Evolutionary conservation across 2,113 vertebrate genomes (phyloP).

Genomic region (Phoxinus phoxinus): DNA sequence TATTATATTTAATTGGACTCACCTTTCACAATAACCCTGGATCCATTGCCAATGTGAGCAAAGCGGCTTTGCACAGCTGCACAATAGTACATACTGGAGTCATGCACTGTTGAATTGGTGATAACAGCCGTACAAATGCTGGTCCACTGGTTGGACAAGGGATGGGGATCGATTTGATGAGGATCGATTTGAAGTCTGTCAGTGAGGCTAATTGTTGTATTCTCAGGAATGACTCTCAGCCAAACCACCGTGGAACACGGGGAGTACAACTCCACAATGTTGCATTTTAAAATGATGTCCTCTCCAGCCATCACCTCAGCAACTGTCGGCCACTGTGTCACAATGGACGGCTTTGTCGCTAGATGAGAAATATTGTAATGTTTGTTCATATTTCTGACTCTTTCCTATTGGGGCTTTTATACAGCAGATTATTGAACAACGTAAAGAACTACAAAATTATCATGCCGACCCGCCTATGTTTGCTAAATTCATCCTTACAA

Average conservation of each 20-base stretch:
- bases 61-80: constrained; percentile 15
- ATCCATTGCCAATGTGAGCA: constrained; percentile 44
- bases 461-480: background rate
- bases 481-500: background rate
- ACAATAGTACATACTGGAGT: constrained; percentile 43
- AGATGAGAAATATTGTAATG: background rate
- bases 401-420: background rate
- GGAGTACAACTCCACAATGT: constrained; percentile 36
- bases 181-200: constrained; percentile 6
- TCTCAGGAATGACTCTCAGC: constrained; percentile 18
- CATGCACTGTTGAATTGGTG: constrained; percentile 2
- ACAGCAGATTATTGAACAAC: background rate
- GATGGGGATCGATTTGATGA: background rate
- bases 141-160: background rate
- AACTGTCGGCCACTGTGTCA: constrained; percentile 30
- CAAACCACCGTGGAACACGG: constrained; percentile 9
- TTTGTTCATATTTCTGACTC: background rate
- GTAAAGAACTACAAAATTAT: background rate
- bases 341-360: background rate
- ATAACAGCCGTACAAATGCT: constrained; percentile 20
- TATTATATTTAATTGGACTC: background rate
- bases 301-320: constrained; percentile 27
- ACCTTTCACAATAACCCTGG: constrained; percentile 43
- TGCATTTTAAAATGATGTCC: constrained; percentile 4
- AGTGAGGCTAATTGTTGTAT: background rate